Conservation (phyloP, 2,113 vertebrate species). For the Antechinus stuartii region DNA sequence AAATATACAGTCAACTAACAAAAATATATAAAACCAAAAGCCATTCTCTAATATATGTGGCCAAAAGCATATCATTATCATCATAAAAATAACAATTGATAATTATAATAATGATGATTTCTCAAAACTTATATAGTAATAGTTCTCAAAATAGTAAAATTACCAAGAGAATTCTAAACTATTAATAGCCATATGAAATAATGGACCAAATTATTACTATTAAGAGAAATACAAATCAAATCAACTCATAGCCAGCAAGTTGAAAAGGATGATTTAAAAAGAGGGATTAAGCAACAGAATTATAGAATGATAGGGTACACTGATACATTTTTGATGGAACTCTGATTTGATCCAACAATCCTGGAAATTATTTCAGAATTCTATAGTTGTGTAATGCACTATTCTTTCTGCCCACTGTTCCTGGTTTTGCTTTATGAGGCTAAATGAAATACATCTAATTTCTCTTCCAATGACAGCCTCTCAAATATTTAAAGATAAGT, state of each 20-base stretch:
- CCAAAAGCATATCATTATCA: too few relatives aligned
- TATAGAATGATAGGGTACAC: neutral
- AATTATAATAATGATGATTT: neutral
- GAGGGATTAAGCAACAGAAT: neutral
- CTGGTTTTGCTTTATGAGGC: neutral
- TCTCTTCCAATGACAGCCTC: neutral
- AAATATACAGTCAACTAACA: neutral
- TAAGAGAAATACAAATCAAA: neutral
- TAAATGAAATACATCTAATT: neutral
- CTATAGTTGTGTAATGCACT: neutral
- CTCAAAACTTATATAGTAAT: neutral
- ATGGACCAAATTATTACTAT: neutral
- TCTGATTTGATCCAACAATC: neutral
- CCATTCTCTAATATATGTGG: neutral
- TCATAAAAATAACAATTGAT: neutral
- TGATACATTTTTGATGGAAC: neutral
- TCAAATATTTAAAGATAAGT: neutral
- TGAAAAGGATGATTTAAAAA: neutral
- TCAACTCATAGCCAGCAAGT: neutral
- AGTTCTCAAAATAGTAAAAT: neutral
- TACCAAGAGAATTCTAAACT: neutral
- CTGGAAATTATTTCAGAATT: neutral
- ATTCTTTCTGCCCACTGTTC: neutral
- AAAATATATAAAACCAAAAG: neutral
- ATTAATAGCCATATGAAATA: neutral